A percentile compares a stretch with the other conserved stretches of the same genome.
Conservation (phyloP, 2,888 invertebrate species). For the Molorchus minor region DNA sequence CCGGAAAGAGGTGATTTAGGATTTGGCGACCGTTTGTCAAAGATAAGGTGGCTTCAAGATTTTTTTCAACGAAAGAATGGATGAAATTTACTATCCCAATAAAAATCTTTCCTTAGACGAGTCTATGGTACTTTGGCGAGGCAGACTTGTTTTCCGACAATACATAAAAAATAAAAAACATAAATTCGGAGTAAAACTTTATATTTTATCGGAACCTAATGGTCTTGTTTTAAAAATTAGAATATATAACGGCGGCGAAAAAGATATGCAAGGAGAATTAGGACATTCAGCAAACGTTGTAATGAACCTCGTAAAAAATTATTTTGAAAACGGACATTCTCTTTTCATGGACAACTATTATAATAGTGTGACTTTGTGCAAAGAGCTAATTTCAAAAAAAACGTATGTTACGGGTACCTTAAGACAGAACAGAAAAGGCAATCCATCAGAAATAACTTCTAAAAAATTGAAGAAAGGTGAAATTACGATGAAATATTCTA, state of each 20-base stretch:
- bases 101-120: neutral
- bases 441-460: conserved; percentile 5
- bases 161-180: neutral
- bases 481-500: conserved; percentile 12
- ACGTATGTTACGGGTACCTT: neutral
- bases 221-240: conserved; percentile 6
- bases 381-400: conserved; percentile 8
- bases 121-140: conserved; percentile 2
- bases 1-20: neutral
- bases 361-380: conserved; percentile 18
- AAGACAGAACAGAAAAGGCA: neutral
- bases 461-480: conserved; percentile 15
- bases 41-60: conserved; percentile 53
- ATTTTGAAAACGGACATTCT: conserved; percentile 12
- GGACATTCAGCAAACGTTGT: conserved; percentile 20
- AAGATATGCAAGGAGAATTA: conserved; percentile 9
- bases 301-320: neutral
- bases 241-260: conserved; percentile 11
- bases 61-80: conserved; percentile 46
- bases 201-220: conserved; percentile 14
- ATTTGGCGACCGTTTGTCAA: conserved; percentile 25
- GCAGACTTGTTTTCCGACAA: neutral
- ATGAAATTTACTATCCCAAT: conserved; percentile 14
- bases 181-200: conserved; percentile 5
- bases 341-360: conserved; percentile 13